phyloP scores from a whole-genome alignment of 1,140 invertebrate species.

The Rhagoletis pomonella region DNA sequence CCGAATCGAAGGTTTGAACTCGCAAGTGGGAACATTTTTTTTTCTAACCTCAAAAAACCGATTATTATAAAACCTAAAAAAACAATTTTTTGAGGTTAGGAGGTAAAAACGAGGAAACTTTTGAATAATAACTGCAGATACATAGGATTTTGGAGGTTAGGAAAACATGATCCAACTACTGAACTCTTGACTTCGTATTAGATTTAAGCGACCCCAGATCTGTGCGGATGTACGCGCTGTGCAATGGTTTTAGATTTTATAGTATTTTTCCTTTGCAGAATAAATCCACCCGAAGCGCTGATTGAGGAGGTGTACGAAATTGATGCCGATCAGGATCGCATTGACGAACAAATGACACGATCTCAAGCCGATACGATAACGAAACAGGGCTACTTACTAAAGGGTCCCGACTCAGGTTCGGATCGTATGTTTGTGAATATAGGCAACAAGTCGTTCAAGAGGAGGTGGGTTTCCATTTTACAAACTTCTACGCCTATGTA shows the following conservation, averaged over 20 bases:
- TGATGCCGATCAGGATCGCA: conserved; percentile 88
- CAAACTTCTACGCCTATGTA: neutral
- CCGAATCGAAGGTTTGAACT: too few relatives aligned
- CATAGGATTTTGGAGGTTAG: too few relatives aligned
- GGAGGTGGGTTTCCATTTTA: conserved; percentile 70
- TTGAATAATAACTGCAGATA: too few relatives aligned
- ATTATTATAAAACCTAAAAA: too few relatives aligned
- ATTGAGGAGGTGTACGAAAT: conserved; percentile 90
- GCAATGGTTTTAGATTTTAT: neutral
- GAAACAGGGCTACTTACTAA: conserved; percentile 92
- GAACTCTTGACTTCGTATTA: too few relatives aligned
- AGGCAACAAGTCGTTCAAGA: conserved; percentile 92
- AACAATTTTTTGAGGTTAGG: too few relatives aligned
- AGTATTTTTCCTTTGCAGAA: conserved; percentile 57
- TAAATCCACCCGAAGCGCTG: conserved; percentile 76
- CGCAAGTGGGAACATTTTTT: too few relatives aligned
- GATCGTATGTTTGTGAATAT: conserved; percentile 91
- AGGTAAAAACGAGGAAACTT: too few relatives aligned
- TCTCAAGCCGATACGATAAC: conserved; percentile 83
- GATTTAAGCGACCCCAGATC: too few relatives aligned
- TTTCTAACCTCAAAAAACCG: too few relatives aligned
- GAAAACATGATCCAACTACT: too few relatives aligned
- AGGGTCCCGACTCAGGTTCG: conserved; percentile 89
- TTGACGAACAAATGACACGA: conserved; percentile 83
- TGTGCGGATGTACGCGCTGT: too few relatives aligned